phyloP scores from a whole-genome alignment of 2,888 invertebrate species.

The Nymphalis polychloros region DNA sequence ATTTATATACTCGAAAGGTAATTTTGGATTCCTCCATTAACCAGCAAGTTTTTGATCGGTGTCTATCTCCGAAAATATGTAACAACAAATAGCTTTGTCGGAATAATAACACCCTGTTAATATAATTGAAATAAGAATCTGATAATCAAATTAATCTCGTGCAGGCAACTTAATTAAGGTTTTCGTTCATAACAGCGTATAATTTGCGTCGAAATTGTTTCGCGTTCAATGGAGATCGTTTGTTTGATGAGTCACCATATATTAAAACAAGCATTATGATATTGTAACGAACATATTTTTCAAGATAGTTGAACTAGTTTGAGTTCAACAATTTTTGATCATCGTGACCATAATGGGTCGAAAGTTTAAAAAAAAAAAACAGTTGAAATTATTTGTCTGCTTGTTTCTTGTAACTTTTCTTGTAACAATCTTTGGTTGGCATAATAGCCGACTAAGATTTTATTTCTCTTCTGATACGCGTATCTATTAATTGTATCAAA shows the following conservation, averaged over 20 bases:
- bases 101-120: conserved; percentile 66
- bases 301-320: conserved; percentile 37
- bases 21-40: conserved; percentile 4
- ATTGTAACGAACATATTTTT: conserved; percentile 50
- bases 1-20: not conserved
- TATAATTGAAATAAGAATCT: conserved; percentile 75
- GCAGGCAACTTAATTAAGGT: conserved; percentile 74
- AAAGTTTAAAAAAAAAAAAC: too few species aligned
- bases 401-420: too few species aligned
- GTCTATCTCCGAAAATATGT: conserved; percentile 30
- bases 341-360: too few species aligned
- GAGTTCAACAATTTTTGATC: too few species aligned
- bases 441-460: too few species aligned
- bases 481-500: too few species aligned
- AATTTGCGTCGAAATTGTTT: conserved; percentile 79
- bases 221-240: conserved; percentile 71
- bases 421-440: too few species aligned
- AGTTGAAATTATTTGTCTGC: too few species aligned
- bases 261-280: conserved; percentile 61
- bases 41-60: conserved; percentile 20
- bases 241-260: conserved; percentile 60
- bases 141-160: conserved; percentile 76
- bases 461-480: too few species aligned
- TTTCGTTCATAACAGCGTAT: conserved; percentile 70
- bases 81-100: conserved; percentile 63